These are phyloP conservation scores for Setophaga coronata DNA, from an alignment of 2,113 vertebrate genomes.

Conservation along the genomic window DNA sequence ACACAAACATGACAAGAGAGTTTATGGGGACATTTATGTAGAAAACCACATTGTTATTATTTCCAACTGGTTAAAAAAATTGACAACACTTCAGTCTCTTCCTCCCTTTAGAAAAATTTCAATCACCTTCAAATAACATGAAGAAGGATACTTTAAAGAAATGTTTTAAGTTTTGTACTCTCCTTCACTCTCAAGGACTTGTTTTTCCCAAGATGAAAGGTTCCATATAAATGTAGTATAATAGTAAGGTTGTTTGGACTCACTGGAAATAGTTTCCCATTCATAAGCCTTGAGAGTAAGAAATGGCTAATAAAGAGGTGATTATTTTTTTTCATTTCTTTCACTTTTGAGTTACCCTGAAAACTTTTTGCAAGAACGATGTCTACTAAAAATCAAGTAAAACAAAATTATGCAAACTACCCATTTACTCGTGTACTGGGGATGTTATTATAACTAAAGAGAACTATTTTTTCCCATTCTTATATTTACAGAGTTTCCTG, in stretches of 20 bases:
- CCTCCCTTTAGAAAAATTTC: background rate
- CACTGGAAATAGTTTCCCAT: background rate
- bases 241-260: background rate
- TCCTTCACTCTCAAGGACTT: background rate
- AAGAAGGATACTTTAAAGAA: background rate
- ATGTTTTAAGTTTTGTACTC: background rate
- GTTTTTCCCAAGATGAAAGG: background rate
- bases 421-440: background rate
- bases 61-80: background rate
- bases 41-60: background rate
- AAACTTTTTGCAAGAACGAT: background rate
- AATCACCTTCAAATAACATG: background rate
- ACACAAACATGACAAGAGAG: background rate
- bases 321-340: background rate
- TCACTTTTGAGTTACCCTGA: background rate
- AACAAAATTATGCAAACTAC: background rate
- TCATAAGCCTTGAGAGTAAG: background rate
- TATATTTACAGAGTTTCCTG: background rate
- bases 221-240: background rate
- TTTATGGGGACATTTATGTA: background rate
- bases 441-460: background rate
- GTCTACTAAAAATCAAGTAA: background rate
- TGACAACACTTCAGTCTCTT: background rate
- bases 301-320: background rate
- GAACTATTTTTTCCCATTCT: background rate